Evolutionary conservation across 1,140 invertebrate species (phyloP).

Genomic region (Fragariocoptes setiger): DNA sequence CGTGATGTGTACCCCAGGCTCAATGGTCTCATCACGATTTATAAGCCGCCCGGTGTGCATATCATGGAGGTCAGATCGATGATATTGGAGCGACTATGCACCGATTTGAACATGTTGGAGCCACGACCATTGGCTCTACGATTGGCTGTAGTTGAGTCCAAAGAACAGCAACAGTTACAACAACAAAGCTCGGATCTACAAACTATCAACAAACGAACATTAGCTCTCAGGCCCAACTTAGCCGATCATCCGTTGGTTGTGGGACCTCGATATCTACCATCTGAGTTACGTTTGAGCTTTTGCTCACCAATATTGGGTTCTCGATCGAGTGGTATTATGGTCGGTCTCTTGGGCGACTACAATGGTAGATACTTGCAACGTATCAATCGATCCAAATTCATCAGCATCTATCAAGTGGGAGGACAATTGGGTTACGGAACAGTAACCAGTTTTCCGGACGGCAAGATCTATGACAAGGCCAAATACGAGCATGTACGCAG

Average conservation of each 20-base stretch:
- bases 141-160: slow-evolving; percentile 1
- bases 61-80: background rate
- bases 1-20: background rate
- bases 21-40: background rate
- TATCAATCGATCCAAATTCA: slow-evolving; percentile 6
- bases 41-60: background rate
- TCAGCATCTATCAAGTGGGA: slow-evolving; percentile 36
- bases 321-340: slow-evolving; percentile 4
- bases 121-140: slow-evolving; percentile 24
- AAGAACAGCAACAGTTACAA: background rate
- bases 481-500: slow-evolving; percentile 32
- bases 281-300: slow-evolving; percentile 8
- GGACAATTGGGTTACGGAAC: slow-evolving; percentile 45
- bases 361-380: background rate
- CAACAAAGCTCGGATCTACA: too few relatives aligned
- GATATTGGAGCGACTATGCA: slow-evolving; percentile 7
- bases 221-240: slow-evolving; percentile 13
- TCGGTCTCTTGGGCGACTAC: slow-evolving; percentile 3
- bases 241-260: slow-evolving; percentile 24
- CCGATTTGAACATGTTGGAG: slow-evolving; percentile 20
- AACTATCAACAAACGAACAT: slow-evolving; percentile 20
- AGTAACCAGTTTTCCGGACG: slow-evolving; percentile 33
- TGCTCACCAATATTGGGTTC: slow-evolving; percentile 3
- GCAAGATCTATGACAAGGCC: slow-evolving; percentile 33
- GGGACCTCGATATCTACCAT: slow-evolving; percentile 18